Conservation (phyloP, 2,888 invertebrate genomes). For the Thymelicus lineola region DNA sequence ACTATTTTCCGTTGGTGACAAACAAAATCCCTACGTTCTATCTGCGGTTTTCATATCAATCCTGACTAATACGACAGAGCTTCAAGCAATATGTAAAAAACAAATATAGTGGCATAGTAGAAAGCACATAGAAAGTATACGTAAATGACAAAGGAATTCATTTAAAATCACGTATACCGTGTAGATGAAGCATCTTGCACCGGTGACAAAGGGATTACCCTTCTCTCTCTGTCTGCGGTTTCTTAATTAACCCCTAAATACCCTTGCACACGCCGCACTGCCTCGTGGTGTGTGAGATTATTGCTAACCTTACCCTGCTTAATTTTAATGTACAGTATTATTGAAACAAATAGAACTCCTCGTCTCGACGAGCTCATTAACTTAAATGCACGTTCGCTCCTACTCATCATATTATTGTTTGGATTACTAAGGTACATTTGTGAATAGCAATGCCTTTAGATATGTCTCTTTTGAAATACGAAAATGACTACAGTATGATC, state of each 20-base stretch:
- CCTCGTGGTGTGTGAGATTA: constrained; percentile 74
- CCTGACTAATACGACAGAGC: too few relatives aligned
- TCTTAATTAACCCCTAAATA: constrained; percentile 84
- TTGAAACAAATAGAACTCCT: constrained; percentile 72
- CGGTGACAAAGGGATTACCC: constrained; percentile 80
- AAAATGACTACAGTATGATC: neutral
- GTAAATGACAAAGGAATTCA: constrained; percentile 18
- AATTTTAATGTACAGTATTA: constrained; percentile 77
- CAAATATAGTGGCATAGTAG: neutral
- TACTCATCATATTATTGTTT: constrained; percentile 49
- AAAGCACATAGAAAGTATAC: constrained; percentile 1
- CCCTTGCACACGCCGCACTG: constrained; percentile 66
- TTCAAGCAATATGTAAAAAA: too few relatives aligned
- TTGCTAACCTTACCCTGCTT: constrained; percentile 76
- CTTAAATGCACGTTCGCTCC: constrained; percentile 54
- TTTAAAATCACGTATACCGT: constrained; percentile 44
- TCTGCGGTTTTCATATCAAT: too few relatives aligned
- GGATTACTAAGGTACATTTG: constrained; percentile 44
- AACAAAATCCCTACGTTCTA: too few relatives aligned
- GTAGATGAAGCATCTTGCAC: constrained; percentile 62
- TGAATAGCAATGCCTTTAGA: neutral
- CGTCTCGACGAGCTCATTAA: constrained; percentile 58
- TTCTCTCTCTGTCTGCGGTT: constrained; percentile 71
- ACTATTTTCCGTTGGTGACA: too few relatives aligned
- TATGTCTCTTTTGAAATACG: constrained; percentile 1